Base-by-base conservation (phyloP, 2,113 vertebrate species). In the Etheostoma spectabile region DNA sequence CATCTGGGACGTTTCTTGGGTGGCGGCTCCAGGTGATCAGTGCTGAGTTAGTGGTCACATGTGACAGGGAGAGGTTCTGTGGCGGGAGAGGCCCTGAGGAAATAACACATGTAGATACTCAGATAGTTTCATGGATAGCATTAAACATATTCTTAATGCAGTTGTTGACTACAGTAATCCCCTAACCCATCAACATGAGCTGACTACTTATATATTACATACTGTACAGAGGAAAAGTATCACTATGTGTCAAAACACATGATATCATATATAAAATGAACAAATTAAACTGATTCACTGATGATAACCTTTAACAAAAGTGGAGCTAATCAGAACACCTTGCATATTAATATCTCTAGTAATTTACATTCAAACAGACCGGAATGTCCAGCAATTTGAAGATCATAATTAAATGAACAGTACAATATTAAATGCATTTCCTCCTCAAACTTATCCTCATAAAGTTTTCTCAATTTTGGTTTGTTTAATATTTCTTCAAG, bases 71-170 rank as follows among this genome's bases (percentile, higher is more conserved):
- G 64, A 99, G 96, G 88, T 99, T 99, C 82, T 95, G 95, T 0
- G 97, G 98, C 1, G 97, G 95, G 21, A 96, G 95, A 48, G 98
- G 98, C 82, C 96, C 98, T 99, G 90, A 51, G 73, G 66, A 61
- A 60, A 66, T 85, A 74, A 87, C 8, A 83, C 22, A 79, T 77
- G 74, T 19, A 38, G 24, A 80, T 14, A 30, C 46, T 87, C 64
- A 79, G 57, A 67, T 38, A 16, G n/a, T 30, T 49, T 18, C 11
- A 53, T 16, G 0, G 24, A 30, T 8, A 30, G 13, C 3, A 22
- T 46, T 19, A 45, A 27, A 53, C 45, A 53, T 56, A 22, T 22
- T 48, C 4, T 49, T 16, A 35, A 63, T 60, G 27, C n/a, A 68
- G 7, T 21, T 79, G 30, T 6, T 18, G 16, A 35, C 45, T 22